A percentile compares a stretch with the other conserved stretches of the same genome.
Conservation (phyloP, 2,888 invertebrate genomes). For the Timema cristinae region DNA sequence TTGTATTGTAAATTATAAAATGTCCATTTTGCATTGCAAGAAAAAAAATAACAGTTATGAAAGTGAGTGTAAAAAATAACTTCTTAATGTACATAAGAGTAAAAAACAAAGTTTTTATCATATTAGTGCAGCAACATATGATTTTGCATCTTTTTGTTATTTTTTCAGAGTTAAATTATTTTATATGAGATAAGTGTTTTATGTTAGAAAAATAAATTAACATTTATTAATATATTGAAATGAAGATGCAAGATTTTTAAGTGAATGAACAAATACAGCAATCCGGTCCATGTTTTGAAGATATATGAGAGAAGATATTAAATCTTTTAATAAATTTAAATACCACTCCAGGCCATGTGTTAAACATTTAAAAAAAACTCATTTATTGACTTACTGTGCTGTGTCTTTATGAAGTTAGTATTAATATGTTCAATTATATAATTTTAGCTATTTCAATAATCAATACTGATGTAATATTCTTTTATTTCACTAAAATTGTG, state of each 20-base stretch:
- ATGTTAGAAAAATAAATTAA: neutral
- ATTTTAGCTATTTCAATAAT: no score
- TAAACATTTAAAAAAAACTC: no score
- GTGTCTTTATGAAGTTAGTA: neutral
- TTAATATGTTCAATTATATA: neutral
- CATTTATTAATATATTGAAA: neutral
- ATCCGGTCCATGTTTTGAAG: constrained; percentile 14
- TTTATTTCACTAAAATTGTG: no score
- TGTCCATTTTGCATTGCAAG: constrained; percentile 13
- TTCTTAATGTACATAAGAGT: neutral
- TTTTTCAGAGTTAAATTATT: constrained; percentile 10
- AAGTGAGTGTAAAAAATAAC: neutral
- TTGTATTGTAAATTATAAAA: neutral
- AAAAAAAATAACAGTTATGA: constrained; percentile 3
- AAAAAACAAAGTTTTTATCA: neutral
- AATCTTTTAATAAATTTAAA: neutral
- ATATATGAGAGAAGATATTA: neutral
- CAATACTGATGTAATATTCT: no score
- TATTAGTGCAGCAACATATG: constrained; percentile 13
- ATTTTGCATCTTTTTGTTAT: neutral
- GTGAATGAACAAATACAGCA: neutral
- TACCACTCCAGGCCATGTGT: no score
- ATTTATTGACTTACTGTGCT: no score
- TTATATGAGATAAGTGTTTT: constrained; percentile 2
- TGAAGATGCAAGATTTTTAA: neutral